A percentile compares a stretch with the other conserved stretches of the same genome.
phyloP scores from a whole-genome alignment of 2,797 vertebrate genomes.

The Thripadectes ignobilis region DNA sequence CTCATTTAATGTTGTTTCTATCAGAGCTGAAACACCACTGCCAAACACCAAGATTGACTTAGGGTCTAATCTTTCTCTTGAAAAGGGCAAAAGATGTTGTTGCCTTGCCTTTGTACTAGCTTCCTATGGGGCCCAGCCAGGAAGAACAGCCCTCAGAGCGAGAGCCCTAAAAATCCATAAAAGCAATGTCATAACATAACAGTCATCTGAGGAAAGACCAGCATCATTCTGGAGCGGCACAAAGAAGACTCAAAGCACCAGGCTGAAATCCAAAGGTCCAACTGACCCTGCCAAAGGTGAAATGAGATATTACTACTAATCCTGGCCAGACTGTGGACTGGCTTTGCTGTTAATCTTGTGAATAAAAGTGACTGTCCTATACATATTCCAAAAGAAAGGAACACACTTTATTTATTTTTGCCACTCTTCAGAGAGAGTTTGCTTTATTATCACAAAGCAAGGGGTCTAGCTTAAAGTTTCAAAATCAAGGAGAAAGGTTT shows the following conservation, averaged over 20 bases:
- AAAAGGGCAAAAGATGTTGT: not conserved
- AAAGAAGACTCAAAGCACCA: not conserved
- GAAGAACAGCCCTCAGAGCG: not conserved
- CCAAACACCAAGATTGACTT: not conserved
- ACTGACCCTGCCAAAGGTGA: not conserved
- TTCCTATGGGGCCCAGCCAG: not conserved
- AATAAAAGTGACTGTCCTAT: not conserved
- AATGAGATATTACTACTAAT: conserved; percentile 17
- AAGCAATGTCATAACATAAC: not conserved
- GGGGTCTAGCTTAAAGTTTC: not conserved
- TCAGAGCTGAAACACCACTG: not conserved
- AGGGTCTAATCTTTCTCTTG: not conserved
- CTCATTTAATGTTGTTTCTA: not conserved
- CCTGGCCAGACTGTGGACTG: not conserved
- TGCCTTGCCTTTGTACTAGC: not conserved
- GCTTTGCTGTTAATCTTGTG: not conserved
- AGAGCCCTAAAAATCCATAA: not conserved
- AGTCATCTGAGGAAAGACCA: not conserved
- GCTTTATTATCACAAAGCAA: not conserved
- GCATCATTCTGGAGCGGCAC: not conserved
- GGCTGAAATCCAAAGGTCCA: not conserved
- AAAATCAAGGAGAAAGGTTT: not conserved
- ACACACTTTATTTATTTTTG: conserved; percentile 15
- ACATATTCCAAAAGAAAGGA: not conserved
- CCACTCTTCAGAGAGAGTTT: not conserved